These are phyloP conservation scores for Elysia chlorotica DNA, from an alignment of 1,140 invertebrate genomes.

Conservation along the genomic window DNA sequence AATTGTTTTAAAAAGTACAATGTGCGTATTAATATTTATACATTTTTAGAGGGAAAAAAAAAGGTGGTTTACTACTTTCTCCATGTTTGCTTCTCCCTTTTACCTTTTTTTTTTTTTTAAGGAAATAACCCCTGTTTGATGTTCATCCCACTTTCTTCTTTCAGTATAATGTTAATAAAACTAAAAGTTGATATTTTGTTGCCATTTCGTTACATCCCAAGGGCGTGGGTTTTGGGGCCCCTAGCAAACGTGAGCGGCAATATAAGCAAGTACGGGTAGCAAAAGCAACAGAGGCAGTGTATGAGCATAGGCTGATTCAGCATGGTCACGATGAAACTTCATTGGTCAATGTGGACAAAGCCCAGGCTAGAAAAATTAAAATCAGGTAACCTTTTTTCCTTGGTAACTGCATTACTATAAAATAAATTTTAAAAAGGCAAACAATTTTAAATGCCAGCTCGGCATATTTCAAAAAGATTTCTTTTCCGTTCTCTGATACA, in stretches of 20 bases:
- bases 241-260: slow-evolving; percentile 77
- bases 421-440: no score
- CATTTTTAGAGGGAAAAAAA: no score
- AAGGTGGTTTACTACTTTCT: not conserved
- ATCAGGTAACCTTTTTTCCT: slow-evolving; percentile 30
- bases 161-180: not conserved
- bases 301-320: slow-evolving; percentile 75
- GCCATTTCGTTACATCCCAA: slow-evolving; percentile 1
- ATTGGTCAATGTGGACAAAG: slow-evolving; percentile 71
- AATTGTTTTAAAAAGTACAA: no score
- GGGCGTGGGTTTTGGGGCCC: slow-evolving; percentile 77
- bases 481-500: not conserved
- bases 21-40: no score
- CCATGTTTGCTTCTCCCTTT: not conserved
- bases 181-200: not conserved
- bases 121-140: not conserved
- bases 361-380: slow-evolving; percentile 72
- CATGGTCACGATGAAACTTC: slow-evolving; percentile 65
- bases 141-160: not conserved
- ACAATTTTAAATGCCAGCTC: no score
- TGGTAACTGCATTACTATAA: no score
- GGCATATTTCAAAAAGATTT: not conserved
- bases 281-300: slow-evolving; percentile 76
- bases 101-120: not conserved
- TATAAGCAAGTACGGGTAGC: slow-evolving; percentile 73